Percentiles rank a stretch among this genome's conserved stretches.
These are phyloP conservation scores for Girardia tigrina DNA, from an alignment of 2,888 invertebrate species.

Conservation along the genomic window DNA sequence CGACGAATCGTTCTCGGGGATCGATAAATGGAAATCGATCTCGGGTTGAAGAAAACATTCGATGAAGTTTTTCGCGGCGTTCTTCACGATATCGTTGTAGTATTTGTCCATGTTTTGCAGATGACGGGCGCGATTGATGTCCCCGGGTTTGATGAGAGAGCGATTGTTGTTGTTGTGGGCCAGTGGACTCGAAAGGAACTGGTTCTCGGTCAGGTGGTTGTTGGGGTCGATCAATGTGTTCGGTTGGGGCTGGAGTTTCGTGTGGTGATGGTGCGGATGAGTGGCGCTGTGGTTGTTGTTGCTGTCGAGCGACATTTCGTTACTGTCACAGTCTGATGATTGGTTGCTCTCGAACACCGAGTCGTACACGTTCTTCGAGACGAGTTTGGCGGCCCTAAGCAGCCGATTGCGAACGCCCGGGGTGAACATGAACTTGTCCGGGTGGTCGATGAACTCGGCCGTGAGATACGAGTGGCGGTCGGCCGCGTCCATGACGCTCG, in stretches of 20 bases:
- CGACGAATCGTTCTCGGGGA: neutral
- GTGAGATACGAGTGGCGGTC: neutral
- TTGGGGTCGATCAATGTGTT: neutral
- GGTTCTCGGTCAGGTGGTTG: neutral
- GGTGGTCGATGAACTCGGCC: neutral
- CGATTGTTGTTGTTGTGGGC: too few relatives aligned
- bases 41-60: neutral
- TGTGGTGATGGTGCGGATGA: too few relatives aligned
- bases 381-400: neutral
- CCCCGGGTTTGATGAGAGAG: neutral
- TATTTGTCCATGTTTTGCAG: conserved; percentile 11
- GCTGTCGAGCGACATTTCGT: neutral
- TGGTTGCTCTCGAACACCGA: neutral
- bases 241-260: neutral
- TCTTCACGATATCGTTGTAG: neutral
- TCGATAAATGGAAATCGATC: neutral
- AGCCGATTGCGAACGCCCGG: neutral
- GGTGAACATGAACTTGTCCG: neutral
- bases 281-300: neutral
- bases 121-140: neutral
- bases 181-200: neutral
- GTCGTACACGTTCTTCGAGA: neutral
- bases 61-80: conserved; percentile 7
- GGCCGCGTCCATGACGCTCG: neutral
- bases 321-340: neutral